Evolutionary conservation across 2,888 invertebrate species (phyloP).

Genomic region (Drosophila meridiana): DNA sequence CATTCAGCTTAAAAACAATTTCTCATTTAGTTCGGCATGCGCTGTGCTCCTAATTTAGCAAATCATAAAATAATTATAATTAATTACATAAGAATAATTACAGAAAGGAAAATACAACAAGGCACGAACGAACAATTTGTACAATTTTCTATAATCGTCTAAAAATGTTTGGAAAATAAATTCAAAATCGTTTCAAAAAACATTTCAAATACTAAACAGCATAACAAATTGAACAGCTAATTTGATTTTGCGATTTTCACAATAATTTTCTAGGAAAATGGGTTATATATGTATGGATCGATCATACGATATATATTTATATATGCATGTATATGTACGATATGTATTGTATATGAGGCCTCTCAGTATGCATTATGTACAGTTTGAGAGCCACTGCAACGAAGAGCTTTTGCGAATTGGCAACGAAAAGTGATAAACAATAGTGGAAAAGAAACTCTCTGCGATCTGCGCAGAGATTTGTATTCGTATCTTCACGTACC

Average conservation of each 20-base stretch:
- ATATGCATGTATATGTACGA: constrained; percentile 14
- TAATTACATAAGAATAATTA: constrained; percentile 51
- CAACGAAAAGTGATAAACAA: constrained; percentile 43
- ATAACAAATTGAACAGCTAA: constrained; percentile 80
- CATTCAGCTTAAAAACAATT: constrained; percentile 63
- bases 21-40: constrained; percentile 41
- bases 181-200: constrained; percentile 21
- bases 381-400: constrained; percentile 55
- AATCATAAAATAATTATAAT: constrained; percentile 67
- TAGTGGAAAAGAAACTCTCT: constrained; percentile 23
- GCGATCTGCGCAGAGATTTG: background rate
- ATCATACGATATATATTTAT: constrained; percentile 16
- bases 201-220: constrained; percentile 74
- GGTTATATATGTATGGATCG: constrained; percentile 26
- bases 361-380: constrained; percentile 48
- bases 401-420: constrained; percentile 33
- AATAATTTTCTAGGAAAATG: constrained; percentile 41
- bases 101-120: constrained; percentile 50
- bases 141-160: constrained; percentile 41
- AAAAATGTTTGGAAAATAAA: constrained; percentile 18
- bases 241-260: constrained; percentile 32
- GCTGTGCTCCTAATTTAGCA: constrained; percentile 69
- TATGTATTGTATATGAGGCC: constrained; percentile 18
- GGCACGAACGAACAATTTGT: constrained; percentile 51
- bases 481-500: constrained; percentile 87